A percentile compares a stretch with the other conserved stretches of the same genome.
Evolutionary conservation across 2,888 invertebrate genomes (phyloP).

Genomic region (Oscheius sp.): DNA sequence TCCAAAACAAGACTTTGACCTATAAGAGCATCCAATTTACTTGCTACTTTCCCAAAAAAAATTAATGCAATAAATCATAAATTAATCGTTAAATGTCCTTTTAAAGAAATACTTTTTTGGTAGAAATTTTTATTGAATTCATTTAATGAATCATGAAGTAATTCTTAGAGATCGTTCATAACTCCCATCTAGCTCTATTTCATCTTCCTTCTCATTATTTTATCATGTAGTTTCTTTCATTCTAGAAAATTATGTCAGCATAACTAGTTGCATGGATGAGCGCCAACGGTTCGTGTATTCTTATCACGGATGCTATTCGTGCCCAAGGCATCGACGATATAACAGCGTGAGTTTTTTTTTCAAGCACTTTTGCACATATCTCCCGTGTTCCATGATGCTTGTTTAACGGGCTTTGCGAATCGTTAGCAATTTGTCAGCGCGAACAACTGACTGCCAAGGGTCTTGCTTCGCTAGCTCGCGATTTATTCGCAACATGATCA

Average conservation of each 20-base stretch:
- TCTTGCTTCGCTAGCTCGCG: conserved; percentile 4
- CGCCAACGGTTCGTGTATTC: conserved; percentile 52
- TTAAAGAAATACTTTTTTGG: too few relatives aligned
- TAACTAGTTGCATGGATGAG: conserved; percentile 32
- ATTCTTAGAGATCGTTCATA: too few relatives aligned
- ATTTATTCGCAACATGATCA: conserved; percentile 26
- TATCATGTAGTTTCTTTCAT: background rate
- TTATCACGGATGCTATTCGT: conserved; percentile 57
- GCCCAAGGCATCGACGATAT: conserved; percentile 68
- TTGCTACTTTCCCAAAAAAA: too few relatives aligned
- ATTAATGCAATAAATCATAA: too few relatives aligned
- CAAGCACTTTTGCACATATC: background rate
- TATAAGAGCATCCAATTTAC: too few relatives aligned
- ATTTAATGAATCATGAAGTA: too few relatives aligned
- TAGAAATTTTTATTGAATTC: too few relatives aligned
- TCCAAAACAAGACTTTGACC: too few relatives aligned
- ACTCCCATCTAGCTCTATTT: background rate
- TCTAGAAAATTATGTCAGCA: conserved; percentile 15
- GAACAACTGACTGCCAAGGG: conserved; percentile 28
- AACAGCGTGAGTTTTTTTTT: conserved; percentile 52
- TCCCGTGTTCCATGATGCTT: conserved; percentile 14
- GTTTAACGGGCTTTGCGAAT: conserved; percentile 23
- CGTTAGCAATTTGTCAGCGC: conserved; percentile 23
- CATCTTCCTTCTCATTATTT: conserved; percentile 1
- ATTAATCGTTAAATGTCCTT: too few relatives aligned